A percentile compares a stretch with the other conserved stretches of the same genome.
These are phyloP conservation scores for Willisornis vidua DNA, from an alignment of 2,113 vertebrate genomes.

Conservation along the genomic window DNA sequence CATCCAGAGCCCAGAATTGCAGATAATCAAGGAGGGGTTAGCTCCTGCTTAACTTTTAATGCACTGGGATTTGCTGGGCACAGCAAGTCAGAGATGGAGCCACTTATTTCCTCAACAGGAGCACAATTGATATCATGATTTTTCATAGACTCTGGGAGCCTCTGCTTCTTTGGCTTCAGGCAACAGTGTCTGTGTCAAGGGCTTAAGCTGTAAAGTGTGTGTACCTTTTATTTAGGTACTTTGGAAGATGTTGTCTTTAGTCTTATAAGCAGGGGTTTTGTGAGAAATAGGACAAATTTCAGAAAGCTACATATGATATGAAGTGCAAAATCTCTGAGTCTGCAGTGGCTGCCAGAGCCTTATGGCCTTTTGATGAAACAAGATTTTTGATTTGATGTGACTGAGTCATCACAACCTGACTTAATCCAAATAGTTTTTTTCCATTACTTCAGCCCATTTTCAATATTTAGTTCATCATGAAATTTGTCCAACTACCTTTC, in stretches of 20 bases:
- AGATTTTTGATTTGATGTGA: not conserved
- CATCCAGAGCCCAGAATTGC: not conserved
- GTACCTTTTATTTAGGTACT: not conserved
- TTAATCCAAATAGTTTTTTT: not conserved
- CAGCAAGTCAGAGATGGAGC: not conserved
- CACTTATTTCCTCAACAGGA: not conserved
- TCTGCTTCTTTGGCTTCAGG: not conserved
- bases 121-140: not conserved
- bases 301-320: not conserved
- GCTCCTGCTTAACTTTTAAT: not conserved
- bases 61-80: not conserved
- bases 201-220: not conserved
- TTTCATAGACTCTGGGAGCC: not conserved
- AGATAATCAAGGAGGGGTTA: not conserved
- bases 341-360: not conserved
- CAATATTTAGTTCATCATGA: not conserved
- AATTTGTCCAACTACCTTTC: not conserved
- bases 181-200: not conserved
- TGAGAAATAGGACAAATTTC: not conserved
- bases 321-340: not conserved
- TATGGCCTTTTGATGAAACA: not conserved
- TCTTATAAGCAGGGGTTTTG: not conserved
- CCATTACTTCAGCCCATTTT: not conserved
- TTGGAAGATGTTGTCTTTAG: not conserved
- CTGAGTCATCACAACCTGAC: not conserved